phyloP scores from a whole-genome alignment of 2,888 invertebrate genomes.

The Melanchra persicariae region DNA sequence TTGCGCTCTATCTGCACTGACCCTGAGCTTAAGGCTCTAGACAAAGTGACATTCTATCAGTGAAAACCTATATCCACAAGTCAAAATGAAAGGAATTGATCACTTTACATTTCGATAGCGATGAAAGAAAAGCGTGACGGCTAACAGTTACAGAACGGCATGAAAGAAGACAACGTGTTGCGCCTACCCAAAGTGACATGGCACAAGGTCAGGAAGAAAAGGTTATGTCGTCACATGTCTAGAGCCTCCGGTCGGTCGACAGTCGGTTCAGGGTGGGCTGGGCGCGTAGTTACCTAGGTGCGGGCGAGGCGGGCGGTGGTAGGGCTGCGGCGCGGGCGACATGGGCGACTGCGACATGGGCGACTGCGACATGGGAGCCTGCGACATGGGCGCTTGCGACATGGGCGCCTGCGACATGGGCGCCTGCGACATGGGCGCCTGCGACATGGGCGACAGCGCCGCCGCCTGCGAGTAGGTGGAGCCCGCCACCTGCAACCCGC shows the following conservation, averaged over 20 bases:
- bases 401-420: constrained; percentile 88
- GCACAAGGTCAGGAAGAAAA: background rate
- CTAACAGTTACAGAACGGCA: too few relatives aligned
- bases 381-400: constrained; percentile 84
- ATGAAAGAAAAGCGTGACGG: background rate
- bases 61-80: background rate
- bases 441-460: constrained; percentile 82
- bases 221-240: background rate
- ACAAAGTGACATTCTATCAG: background rate
- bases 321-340: constrained; percentile 87
- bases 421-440: too few relatives aligned
- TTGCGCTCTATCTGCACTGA: background rate
- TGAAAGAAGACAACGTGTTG: background rate
- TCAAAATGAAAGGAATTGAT: too few relatives aligned
- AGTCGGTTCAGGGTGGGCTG: constrained; percentile 9
- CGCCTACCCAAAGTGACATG: background rate
- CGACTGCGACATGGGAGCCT: too few relatives aligned
- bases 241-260: constrained; percentile 6
- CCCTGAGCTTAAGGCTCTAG: background rate
- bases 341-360: constrained; percentile 90
- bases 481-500: constrained; percentile 76
- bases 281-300: constrained; percentile 76
- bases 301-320: constrained; percentile 87
- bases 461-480: constrained; percentile 84
- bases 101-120: background rate